Evolutionary conservation across 1,140 invertebrate genomes (phyloP), one percentile per base, ranked within the genome.

Genomic region (Drosophila mauritiana): DNA sequence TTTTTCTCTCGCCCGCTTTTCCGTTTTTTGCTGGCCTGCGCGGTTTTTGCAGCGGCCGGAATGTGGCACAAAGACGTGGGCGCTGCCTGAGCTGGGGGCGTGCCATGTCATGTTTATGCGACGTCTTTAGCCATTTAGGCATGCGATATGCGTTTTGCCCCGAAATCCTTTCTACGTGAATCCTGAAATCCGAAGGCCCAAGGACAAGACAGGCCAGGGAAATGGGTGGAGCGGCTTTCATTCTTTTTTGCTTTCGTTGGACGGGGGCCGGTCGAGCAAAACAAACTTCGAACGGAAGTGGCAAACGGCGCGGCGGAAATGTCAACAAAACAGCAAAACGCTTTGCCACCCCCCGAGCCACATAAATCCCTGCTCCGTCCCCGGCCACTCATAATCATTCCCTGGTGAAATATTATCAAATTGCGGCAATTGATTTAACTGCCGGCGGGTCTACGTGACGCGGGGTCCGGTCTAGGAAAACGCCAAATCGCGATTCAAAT

Each of bases 41-140:
- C 46, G 73, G 73, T 76, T 56, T 76, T 62, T 68, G 45, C 51
- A 56, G 61, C 39, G 55, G 48, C 58, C 61, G 78, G 78, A 82
- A 82, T 85, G 74, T 70, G 80, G 64, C 57, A 70, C 78, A 86
- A 88, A 86, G 83, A 88, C 70, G 56, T 61, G 43, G 54, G 51
- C 42, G 65, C 51, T 39, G 36, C 25, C 37, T 25, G 43, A 55
- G 68, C 65, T 43, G 73, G 74, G 64, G 80, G 81, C 77, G 81
- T 85, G 81, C 79, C 79, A 64, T 63, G 79, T 73, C 59, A 88
- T 79, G 83, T 88, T 88, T 88, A 88, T 89, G 84, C 75, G 84
- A 89, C 79, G 82, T 88, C 83, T 88, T 88, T 88, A 83, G 83
- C 79, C 84, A 89, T 88, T 88, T 89, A 88, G 84, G 83, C 83